Evolutionary conservation across 2,888 invertebrate species (phyloP).

Genomic region (Drosophila fulvimacula): DNA sequence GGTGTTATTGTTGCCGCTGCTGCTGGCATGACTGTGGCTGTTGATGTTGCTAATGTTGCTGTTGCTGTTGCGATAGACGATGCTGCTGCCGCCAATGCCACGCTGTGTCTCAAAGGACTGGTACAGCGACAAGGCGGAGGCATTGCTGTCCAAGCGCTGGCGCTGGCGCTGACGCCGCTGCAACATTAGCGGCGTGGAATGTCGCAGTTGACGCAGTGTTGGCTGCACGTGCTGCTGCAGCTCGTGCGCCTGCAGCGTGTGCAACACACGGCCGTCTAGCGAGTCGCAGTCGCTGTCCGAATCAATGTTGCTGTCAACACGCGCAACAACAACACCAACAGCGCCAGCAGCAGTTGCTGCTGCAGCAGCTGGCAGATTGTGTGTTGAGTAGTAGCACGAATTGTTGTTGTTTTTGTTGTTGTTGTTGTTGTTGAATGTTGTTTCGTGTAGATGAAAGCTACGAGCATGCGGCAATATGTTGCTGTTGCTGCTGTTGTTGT

Average conservation of each 20-base stretch:
- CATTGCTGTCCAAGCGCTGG: slow-evolving; percentile 51
- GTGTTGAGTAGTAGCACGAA: slow-evolving; percentile 76
- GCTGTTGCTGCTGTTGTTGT: slow-evolving; percentile 29
- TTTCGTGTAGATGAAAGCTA: slow-evolving; percentile 54
- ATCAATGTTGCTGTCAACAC: slow-evolving; percentile 28
- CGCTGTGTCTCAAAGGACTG: slow-evolving; percentile 64
- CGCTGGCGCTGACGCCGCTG: slow-evolving; percentile 57
- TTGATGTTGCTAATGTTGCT: slow-evolving; percentile 46
- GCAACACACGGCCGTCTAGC: slow-evolving; percentile 51
- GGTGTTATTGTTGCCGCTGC: slow-evolving; percentile 64
- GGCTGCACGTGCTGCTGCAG: slow-evolving; percentile 64
- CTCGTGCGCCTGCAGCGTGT: slow-evolving; percentile 53
- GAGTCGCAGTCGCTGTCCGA: slow-evolving; percentile 54
- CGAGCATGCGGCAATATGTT: slow-evolving; percentile 32
- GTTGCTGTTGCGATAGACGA: slow-evolving; percentile 49
- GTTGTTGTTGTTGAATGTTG: slow-evolving; percentile 48
- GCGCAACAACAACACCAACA: slow-evolving; percentile 28
- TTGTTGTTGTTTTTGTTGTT: slow-evolving; percentile 57
- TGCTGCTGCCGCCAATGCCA: slow-evolving; percentile 27
- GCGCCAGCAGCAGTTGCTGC: slow-evolving; percentile 29
- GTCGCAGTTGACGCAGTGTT: slow-evolving; percentile 76
- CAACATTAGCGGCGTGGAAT: slow-evolving; percentile 77
- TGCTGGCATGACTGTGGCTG: slow-evolving; percentile 35
- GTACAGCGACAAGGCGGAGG: slow-evolving; percentile 59
- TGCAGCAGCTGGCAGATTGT: slow-evolving; percentile 64